A percentile compares a stretch with the other conserved stretches of the same genome.
Conservation (phyloP, 2,113 vertebrate genomes). For the Osmerus mordax region DNA sequence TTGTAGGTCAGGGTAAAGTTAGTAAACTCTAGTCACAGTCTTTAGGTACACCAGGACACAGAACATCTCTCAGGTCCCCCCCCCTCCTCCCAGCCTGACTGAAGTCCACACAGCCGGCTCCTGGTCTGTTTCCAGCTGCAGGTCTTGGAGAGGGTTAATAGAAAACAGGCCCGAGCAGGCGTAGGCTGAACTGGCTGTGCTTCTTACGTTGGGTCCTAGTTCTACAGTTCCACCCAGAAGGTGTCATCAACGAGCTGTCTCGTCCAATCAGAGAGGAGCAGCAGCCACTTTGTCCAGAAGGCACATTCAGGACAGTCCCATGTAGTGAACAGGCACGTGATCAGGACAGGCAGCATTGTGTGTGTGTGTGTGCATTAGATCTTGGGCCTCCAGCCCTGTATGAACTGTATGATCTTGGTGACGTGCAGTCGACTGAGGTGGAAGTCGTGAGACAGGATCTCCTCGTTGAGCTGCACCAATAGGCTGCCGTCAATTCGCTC, state of each 20-base stretch:
- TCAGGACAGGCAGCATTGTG: constrained; percentile 11
- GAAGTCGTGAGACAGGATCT: constrained; percentile 96
- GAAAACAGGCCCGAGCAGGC: constrained; percentile 4
- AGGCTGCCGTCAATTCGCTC: constrained; percentile 96
- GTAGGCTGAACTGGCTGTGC: too few relatives aligned
- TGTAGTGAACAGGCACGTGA: constrained; percentile 55
- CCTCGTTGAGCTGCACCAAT: constrained; percentile 94
- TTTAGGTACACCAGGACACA: constrained; percentile 40
- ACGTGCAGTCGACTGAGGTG: constrained; percentile 94
- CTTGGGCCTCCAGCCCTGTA: constrained; percentile 98
- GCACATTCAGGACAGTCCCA: constrained; percentile 62
- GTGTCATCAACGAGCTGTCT: constrained; percentile 44
- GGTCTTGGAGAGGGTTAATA: neutral
- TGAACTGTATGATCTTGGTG: constrained; percentile 98
- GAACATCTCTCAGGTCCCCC: constrained; percentile 20
- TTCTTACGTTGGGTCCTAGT: constrained; percentile 22
- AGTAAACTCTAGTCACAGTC: constrained; percentile 70
- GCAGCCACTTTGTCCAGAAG: constrained; percentile 58
- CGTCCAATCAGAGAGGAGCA: constrained; percentile 46
- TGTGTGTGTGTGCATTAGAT: constrained; percentile 66
- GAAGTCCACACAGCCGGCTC: too few relatives aligned
- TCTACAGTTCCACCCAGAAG: constrained; percentile 43
- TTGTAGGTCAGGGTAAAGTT: constrained; percentile 46
- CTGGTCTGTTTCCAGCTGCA: too few relatives aligned
- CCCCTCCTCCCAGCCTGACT: neutral